phyloP scores from a whole-genome alignment of 92 coral and sea anemone genomes.

The Montipora capitata region DNA sequence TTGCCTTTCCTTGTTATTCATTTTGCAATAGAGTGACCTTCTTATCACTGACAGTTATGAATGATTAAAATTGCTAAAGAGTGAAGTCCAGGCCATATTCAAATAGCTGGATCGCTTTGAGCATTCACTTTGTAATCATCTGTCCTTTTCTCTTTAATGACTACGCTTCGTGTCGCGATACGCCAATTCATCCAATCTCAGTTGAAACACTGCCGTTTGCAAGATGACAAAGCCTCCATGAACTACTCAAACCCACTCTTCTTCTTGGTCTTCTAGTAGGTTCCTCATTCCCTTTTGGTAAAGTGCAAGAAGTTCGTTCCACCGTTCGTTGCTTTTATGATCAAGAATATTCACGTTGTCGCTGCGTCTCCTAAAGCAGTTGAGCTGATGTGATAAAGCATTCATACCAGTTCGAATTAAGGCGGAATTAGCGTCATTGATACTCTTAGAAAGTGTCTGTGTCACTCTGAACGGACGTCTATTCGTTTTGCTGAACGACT shows the following conservation, averaged over 20 bases:
- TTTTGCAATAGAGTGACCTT: conserved; percentile 5
- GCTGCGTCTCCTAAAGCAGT: conserved; percentile 22
- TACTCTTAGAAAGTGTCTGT: conserved; percentile 20
- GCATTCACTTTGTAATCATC: neutral
- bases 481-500: conserved; percentile 15
- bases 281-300: conserved; percentile 49
- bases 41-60: neutral
- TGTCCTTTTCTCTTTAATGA: no score
- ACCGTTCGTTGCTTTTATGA: conserved; percentile 28
- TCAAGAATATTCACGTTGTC: conserved; percentile 20
- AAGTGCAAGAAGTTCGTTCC: conserved; percentile 35
- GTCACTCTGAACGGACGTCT: conserved; percentile 29
- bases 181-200: no score
- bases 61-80: neutral
- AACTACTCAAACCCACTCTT: conserved; percentile 37
- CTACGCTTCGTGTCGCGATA: no score
- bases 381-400: conserved; percentile 27
- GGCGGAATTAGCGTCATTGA: conserved; percentile 34
- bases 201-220: no score
- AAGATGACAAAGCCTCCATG: no score
- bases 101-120: neutral
- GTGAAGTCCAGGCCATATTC: conserved; percentile 17
- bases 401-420: conserved; percentile 33
- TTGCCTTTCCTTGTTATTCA: neutral
- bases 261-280: conserved; percentile 34